Base-by-base conservation (phyloP, 2,113 vertebrate genomes). In the Caranx melampygus region DNA sequence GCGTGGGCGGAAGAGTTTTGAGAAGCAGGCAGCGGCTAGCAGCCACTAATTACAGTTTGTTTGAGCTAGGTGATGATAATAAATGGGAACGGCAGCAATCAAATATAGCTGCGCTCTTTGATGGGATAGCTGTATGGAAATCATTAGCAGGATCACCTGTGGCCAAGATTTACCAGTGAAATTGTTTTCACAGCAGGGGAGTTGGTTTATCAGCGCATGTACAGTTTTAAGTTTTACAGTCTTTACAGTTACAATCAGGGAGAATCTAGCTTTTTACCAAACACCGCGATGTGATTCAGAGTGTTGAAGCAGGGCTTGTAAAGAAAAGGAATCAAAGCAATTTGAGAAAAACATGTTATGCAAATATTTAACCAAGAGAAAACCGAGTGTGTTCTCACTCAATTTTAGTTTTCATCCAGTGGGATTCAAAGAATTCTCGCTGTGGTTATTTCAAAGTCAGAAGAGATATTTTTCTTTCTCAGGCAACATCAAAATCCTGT, bases 31-130 rank as follows among this genome's bases (percentile, higher is more conserved):
- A 54, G 15, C 3, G 2, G 37, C 49, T 10, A 58, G 54, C 63
- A 44, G 64, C 49, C 57, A 31, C 21, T 67, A 63, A 72, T 78
- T 66, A 59, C 15, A 34, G 26, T 7, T 15, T 11, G 15, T 63
- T 72, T 40, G 42, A 72, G 57, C 44, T 6, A 3, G 72, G 44
- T 20, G 14, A 16, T 72, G 2, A 31, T 60, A 40, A 67, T 55
- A 14, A 58, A 65, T 35, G 61, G 0, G 0, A 18, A 59, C 64
- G 33, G 33, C 18, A 55, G n/a, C 15, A 12, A 47, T 66, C 51
- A 65, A 66, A 64, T 74, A 35, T 31, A 8, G 54, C 60, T 34
- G 16, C 35, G 33, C 31, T 20, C n/a, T 64, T 13, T 64, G 26
- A 79, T 74, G 51, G n/a, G 42, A 26, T 10, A 16, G 18, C 34